Percentiles rank a stretch among this genome's conserved stretches.
These are phyloP conservation scores for Leptarthrus brevirostris DNA, from an alignment of 2,888 invertebrate genomes.

Conservation along the genomic window DNA sequence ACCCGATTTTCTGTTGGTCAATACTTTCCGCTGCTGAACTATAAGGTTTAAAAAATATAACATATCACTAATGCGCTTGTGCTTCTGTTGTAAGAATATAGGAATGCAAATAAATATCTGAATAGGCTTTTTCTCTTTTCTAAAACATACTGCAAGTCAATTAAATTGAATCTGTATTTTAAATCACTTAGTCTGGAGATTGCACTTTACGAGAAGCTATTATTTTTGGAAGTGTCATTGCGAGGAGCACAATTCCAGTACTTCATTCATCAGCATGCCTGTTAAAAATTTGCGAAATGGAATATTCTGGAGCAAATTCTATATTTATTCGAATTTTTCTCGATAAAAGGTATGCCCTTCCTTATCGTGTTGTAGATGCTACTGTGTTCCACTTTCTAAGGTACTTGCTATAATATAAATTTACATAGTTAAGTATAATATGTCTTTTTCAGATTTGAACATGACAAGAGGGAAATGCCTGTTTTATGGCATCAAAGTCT, in stretches of 20 bases:
- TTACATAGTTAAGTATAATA: conserved; percentile 31
- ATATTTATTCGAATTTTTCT: conserved; percentile 93
- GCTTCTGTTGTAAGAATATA: no score
- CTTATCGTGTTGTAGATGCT: conserved; percentile 94
- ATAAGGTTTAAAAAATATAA: no score
- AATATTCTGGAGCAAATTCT: conserved; percentile 94
- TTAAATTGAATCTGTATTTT: no score
- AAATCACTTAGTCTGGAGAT: conserved; percentile 85
- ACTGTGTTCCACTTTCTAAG: conserved; percentile 93
- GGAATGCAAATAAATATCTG: no score
- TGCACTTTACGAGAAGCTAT: conserved; percentile 96
- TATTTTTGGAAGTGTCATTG: conserved; percentile 91
- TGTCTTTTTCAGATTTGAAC: conserved; percentile 76
- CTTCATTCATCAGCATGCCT: conserved; percentile 96
- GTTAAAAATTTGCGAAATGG: conserved; percentile 96
- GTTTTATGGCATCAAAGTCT: conserved; percentile 98
- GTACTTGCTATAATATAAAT: conserved; percentile 67
- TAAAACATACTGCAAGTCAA: no score
- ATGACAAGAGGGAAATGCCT: conserved; percentile 85
- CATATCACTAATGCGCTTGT: no score
- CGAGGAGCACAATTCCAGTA: conserved; percentile 92
- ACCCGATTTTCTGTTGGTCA: no score
- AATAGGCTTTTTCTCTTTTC: no score
- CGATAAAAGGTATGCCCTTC: conserved; percentile 97
- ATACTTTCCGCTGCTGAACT: no score